Evolutionary conservation across 2,113 vertebrate genomes (phyloP).

Genomic region (Lipotes vexillifer): DNA sequence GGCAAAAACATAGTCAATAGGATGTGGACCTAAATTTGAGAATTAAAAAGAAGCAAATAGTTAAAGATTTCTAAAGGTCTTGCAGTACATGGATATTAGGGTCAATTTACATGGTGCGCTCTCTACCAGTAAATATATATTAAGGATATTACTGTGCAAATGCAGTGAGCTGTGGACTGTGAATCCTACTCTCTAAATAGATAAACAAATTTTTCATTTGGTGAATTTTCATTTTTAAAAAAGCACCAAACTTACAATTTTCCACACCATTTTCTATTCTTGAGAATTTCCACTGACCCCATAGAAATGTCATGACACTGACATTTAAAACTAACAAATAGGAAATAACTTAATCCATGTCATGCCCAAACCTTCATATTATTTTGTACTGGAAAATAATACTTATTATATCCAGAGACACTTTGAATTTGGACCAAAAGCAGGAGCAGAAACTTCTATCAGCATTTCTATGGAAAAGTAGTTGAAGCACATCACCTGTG

Average conservation of each 20-base stretch:
- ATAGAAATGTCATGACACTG: not conserved
- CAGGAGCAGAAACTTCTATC: not conserved
- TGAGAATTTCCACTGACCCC: not conserved
- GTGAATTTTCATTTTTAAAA: not conserved
- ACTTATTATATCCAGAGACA: not conserved
- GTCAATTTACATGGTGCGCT: not conserved
- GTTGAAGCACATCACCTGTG: not conserved
- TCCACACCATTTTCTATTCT: not conserved
- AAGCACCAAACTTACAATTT: not conserved
- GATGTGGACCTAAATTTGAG: not conserved
- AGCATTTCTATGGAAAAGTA: not conserved
- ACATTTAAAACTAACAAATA: not conserved
- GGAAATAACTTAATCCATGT: not conserved
- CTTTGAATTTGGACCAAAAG: not conserved
- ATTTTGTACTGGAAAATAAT: not conserved
- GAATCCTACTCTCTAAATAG: not conserved
- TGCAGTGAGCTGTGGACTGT: not conserved
- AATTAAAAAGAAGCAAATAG: not conserved
- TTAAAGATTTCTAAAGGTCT: not conserved
- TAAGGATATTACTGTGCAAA: not conserved
- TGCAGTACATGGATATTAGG: not conserved
- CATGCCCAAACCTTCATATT: not conserved
- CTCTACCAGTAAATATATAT: not conserved
- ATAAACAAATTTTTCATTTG: not conserved
- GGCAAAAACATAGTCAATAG: not conserved